Base-by-base conservation (phyloP, 2,113 vertebrate species). In the Phylloscopus trochiloides region DNA sequence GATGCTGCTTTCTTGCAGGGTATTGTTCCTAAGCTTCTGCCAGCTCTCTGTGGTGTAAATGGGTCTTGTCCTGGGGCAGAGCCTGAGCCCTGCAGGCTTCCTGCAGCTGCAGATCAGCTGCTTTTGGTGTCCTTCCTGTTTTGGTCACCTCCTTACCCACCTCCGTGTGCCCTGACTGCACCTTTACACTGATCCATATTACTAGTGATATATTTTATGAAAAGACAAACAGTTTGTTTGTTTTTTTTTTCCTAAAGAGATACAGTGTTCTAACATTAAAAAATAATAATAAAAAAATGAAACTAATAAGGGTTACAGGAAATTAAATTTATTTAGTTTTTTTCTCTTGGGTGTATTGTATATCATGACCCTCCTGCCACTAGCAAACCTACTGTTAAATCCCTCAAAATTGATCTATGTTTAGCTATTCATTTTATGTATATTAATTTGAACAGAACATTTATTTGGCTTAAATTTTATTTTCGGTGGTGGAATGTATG, bases 381-480 rank as follows among this genome's bases (percentile, higher is more conserved):
- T 94, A 90, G 94, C 92, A 75, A 90, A 95, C 85, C 92, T 94
- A 12, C 93, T 88, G 94, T 92, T 97, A 97, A 89, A 96, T 97
- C 95, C 96, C 82, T 97, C 97, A 96, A 86, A 88, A 85, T 47
- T 92, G 94, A 97, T 97, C 96, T 97, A 94, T 92, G 95, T 94
- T 95, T 97, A 97, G 94, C 97, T 97, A 95, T 97, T 97, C 90
- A 90, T 97, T 98, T 98, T 96, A 97, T 97, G 96, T 96, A 96
- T 96, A 97, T 98, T 95, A 97, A 97, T 97, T 97, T 97, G 97
- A 97, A 87, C 96, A 97, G 94, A 96, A 90, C 97, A 95, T 97
- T 97, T 98, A 97, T 98, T 98, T 97, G 96, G 87, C 92, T 98
- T 94, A 96, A 97, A 97, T 98, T 97, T 97, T 97, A 97, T 96